Conservation (phyloP, 1,140 invertebrate species). For the Drosophila pandora region DNA sequence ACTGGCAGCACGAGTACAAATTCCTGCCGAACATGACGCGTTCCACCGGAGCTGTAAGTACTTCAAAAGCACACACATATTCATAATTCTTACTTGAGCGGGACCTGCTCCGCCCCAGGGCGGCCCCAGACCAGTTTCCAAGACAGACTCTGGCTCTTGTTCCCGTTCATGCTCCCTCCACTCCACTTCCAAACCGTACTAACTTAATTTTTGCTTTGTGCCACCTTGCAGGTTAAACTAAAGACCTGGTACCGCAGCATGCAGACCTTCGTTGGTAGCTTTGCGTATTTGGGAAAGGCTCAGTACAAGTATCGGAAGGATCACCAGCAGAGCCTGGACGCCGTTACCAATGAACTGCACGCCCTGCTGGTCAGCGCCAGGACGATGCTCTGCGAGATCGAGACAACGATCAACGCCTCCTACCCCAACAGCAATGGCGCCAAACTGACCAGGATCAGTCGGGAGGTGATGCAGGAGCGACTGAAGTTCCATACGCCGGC, state of each 20-base stretch:
- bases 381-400: slow-evolving; percentile 68
- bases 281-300: slow-evolving; percentile 62
- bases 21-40: slow-evolving; percentile 77
- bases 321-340: slow-evolving; percentile 47
- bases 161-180: slow-evolving; percentile 2
- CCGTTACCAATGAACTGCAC: slow-evolving; percentile 61
- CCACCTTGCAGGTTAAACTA: slow-evolving; percentile 52
- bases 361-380: slow-evolving; percentile 60
- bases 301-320: slow-evolving; percentile 69
- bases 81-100: background rate
- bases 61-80: background rate
- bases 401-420: slow-evolving; percentile 67
- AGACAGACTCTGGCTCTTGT: slow-evolving; percentile 18
- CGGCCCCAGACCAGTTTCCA: slow-evolving; percentile 58
- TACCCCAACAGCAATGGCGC: slow-evolving; percentile 63
- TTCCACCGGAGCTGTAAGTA: slow-evolving; percentile 62
- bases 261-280: slow-evolving; percentile 72
- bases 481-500: slow-evolving; percentile 62
- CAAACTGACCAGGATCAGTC: slow-evolving; percentile 53
- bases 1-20: slow-evolving; percentile 66
- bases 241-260: slow-evolving; percentile 75
- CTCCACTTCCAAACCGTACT: background rate
- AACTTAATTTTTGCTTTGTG: background rate
- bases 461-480: slow-evolving; percentile 50
- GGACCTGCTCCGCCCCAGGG: slow-evolving; percentile 77